phyloP scores from a whole-genome alignment of 2,797 vertebrate species.

The Petrocephalus schoutedeni region DNA sequence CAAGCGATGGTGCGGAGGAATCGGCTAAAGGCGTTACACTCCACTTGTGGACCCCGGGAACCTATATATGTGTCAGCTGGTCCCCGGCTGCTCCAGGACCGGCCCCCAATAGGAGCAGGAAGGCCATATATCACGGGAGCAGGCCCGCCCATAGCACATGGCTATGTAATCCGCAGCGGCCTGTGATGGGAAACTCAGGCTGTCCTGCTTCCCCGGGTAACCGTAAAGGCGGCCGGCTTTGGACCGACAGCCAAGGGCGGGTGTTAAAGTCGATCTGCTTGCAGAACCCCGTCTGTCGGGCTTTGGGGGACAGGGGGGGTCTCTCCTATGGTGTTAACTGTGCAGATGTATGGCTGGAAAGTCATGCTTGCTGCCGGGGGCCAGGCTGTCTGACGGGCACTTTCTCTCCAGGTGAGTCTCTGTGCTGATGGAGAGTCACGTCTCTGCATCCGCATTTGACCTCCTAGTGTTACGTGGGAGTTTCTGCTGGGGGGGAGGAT shows the following conservation, averaged over 20 bases:
- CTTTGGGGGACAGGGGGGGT: neutral
- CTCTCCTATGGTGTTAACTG: neutral
- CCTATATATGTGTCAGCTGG: constrained; percentile 49
- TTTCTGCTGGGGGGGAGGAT: neutral
- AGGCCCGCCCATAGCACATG: constrained; percentile 46
- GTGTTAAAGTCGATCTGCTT: neutral
- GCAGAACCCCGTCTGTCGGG: neutral
- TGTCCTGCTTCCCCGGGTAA: constrained; percentile 39
- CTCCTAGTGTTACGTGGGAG: neutral
- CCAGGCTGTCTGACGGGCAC: neutral
- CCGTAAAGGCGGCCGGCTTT: constrained; percentile 27
- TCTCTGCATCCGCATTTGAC: neutral
- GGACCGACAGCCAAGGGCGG: constrained; percentile 10
- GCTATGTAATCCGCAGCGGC: constrained; percentile 48
- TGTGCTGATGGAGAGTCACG: neutral
- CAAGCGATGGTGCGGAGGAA: constrained; percentile 58
- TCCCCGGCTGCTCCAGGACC: constrained; percentile 36
- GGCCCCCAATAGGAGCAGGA: constrained; percentile 30
- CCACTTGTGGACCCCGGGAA: constrained; percentile 51
- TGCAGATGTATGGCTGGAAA: neutral
- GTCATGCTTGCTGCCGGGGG: neutral
- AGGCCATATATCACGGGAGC: constrained; percentile 38
- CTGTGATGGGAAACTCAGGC: constrained; percentile 38
- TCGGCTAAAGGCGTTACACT: constrained; percentile 54
- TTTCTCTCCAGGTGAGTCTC: neutral